These are phyloP conservation scores for Tenthredo mesomela DNA, from an alignment of 2,888 invertebrate species.

Conservation along the genomic window DNA sequence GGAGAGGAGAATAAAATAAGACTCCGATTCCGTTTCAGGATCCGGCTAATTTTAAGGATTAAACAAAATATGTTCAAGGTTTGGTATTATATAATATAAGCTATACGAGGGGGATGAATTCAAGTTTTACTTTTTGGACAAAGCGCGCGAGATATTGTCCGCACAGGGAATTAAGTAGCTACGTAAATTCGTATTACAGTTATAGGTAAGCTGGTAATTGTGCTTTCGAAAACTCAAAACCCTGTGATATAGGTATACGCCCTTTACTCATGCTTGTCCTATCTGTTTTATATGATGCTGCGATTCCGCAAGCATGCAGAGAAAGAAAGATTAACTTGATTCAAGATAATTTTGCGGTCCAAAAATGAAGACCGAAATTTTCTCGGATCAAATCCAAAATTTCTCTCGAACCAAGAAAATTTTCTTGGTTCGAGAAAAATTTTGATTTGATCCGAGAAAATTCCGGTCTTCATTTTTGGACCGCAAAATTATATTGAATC, in stretches of 20 bases:
- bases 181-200: background rate
- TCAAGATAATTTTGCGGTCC: too few relatives aligned
- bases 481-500: too few relatives aligned
- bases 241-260: background rate
- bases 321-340: too few relatives aligned
- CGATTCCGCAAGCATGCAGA: background rate
- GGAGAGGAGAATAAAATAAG: background rate
- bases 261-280: background rate
- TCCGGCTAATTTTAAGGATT: background rate
- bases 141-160: background rate
- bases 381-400: too few relatives aligned
- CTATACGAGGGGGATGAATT: slow-evolving; percentile 10
- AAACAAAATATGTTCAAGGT: background rate
- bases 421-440: too few relatives aligned
- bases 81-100: too few relatives aligned
- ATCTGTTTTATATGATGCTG: background rate
- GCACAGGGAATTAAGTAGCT: background rate
- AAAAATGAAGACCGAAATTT: too few relatives aligned
- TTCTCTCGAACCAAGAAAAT: too few relatives aligned
- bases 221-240: background rate
- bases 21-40: background rate
- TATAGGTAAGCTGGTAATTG: slow-evolving; percentile 8
- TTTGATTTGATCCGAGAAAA: too few relatives aligned
- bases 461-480: too few relatives aligned
- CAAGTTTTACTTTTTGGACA: slow-evolving; percentile 48